Evolutionary conservation across 1,140 invertebrate species (phyloP).

Genomic region (Zaprionus capensis): DNA sequence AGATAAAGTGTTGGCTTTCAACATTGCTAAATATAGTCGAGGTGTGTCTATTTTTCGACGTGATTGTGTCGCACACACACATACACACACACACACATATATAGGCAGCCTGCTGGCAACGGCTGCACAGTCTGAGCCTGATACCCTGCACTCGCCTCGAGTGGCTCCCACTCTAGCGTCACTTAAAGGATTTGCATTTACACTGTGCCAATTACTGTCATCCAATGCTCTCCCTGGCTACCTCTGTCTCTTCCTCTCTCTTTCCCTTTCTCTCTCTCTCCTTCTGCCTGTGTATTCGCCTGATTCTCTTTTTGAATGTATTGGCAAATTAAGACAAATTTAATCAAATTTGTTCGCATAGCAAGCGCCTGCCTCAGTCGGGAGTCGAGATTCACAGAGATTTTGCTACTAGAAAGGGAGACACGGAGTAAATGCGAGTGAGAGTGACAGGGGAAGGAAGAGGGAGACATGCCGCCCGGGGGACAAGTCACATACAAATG

Average conservation of each 20-base stretch:
- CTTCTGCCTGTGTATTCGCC: not conserved
- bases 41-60: conserved; percentile 12
- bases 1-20: conserved; percentile 41
- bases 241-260: too few species aligned
- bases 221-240: conserved; percentile 12
- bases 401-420: not conserved
- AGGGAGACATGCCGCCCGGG: conserved; percentile 3
- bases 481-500: conserved; percentile 62
- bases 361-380: not conserved
- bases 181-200: conserved; percentile 58
- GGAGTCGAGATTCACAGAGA: not conserved
- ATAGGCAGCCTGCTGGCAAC: conserved; percentile 8
- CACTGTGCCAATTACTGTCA: conserved; percentile 49
- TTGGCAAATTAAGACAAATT: conserved; percentile 56
- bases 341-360: conserved; percentile 18
- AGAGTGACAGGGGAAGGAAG: not conserved
- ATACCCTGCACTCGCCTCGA: conserved; percentile 18
- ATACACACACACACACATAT: not conserved
- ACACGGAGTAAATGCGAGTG: too few species aligned
- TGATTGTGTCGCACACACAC: conserved; percentile 3
- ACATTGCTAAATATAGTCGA: conserved; percentile 15
- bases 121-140: not conserved
- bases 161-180: conserved; percentile 23
- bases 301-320: conserved; percentile 18
- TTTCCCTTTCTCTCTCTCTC: not conserved